phyloP scores from a whole-genome alignment of 2,113 vertebrate species.

The Rallus limicola region DNA sequence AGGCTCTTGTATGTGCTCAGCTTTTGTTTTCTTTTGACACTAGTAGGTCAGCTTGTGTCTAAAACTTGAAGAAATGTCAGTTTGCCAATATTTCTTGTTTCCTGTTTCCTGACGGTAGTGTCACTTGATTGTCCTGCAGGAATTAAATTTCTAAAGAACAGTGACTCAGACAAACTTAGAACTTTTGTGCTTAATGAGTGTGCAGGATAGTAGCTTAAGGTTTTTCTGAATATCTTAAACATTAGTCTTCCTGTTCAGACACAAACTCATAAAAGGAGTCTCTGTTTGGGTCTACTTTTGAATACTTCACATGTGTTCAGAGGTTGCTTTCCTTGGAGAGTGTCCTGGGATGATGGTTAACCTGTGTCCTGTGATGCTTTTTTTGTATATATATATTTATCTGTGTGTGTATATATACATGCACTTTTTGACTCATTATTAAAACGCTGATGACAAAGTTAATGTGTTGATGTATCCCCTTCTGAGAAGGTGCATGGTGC shows the following conservation, averaged over 20 bases:
- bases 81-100: slow-evolving; percentile 46
- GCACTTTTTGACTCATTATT: background rate
- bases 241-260: background rate
- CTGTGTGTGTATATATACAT: background rate
- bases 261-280: background rate
- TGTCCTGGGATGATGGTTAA: background rate
- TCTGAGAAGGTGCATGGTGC: background rate
- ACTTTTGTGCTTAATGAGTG: background rate
- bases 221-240: background rate
- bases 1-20: background rate
- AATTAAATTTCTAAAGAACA: slow-evolving; percentile 1
- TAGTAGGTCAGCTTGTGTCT: slow-evolving; percentile 59
- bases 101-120: slow-evolving; percentile 18
- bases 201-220: background rate
- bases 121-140: slow-evolving; percentile 12
- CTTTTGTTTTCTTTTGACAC: slow-evolving; percentile 60
- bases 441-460: background rate
- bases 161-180: background rate
- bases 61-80: slow-evolving; percentile 40
- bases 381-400: background rate
- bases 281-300: background rate
- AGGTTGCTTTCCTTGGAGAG: background rate
- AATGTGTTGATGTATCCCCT: background rate
- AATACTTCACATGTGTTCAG: background rate
- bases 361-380: background rate